Evolutionary conservation across 2,888 invertebrate species (phyloP).

Genomic region (Pristionchus exspectatus): DNA sequence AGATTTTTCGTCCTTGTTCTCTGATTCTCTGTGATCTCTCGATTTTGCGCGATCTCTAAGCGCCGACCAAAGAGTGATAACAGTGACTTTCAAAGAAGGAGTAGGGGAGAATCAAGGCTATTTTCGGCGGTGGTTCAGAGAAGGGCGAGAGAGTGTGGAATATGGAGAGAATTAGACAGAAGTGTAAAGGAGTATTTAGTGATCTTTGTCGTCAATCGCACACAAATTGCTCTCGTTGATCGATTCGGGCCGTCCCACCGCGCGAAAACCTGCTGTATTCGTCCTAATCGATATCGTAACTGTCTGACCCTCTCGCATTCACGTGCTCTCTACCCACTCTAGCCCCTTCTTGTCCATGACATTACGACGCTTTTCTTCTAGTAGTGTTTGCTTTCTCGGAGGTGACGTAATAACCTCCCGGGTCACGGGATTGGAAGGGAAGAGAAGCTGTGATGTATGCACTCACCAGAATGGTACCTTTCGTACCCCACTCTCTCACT

Average conservation of each 20-base stretch:
- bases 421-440: not conserved
- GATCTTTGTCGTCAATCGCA: not conserved
- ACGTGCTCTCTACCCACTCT: not conserved
- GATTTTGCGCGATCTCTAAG: not conserved
- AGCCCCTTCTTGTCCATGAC: not conserved
- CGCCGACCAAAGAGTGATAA: constrained; percentile 16
- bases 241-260: not conserved
- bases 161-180: not conserved
- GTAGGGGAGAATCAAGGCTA: not conserved
- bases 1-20: not conserved
- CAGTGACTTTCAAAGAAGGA: not conserved
- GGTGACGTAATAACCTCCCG: not conserved
- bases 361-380: not conserved
- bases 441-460: not conserved
- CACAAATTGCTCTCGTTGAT: constrained; percentile 13
- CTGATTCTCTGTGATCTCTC: not conserved
- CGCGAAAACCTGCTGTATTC: not conserved
- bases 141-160: not conserved
- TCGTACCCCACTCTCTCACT: not conserved
- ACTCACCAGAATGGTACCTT: not conserved
- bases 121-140: not conserved
- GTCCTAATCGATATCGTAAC: not conserved
- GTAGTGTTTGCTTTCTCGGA: not conserved
- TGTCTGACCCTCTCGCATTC: not conserved
- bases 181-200: constrained; percentile 3